These are phyloP conservation scores for Cyrtonyx montezumae DNA, from an alignment of 2,113 vertebrate species.

Conservation along the genomic window DNA sequence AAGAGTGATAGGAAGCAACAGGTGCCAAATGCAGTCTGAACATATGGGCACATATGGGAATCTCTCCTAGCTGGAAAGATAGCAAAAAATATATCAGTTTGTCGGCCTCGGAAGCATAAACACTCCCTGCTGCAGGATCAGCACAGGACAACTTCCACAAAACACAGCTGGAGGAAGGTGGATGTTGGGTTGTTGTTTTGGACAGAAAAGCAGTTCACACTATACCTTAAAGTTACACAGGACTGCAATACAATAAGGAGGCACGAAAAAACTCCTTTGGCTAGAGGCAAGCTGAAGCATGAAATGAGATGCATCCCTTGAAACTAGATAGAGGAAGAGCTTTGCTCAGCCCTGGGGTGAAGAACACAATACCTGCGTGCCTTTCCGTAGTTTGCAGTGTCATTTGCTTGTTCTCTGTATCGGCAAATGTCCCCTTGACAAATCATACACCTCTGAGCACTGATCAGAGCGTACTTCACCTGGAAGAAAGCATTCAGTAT, in stretches of 20 bases:
- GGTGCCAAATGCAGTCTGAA: not conserved
- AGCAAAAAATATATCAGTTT: not conserved
- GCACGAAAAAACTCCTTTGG: not conserved
- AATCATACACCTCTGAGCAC: slow-evolving; percentile 97
- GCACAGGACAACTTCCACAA: not conserved
- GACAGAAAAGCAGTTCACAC: not conserved
- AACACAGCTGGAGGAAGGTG: not conserved
- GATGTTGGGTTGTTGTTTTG: not conserved
- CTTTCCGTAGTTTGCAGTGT: slow-evolving; percentile 96
- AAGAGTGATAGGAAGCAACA: not conserved
- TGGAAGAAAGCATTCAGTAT: slow-evolving; percentile 63
- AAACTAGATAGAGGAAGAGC: not conserved
- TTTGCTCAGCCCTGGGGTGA: not conserved
- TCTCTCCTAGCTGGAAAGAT: not conserved
- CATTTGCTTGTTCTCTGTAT: slow-evolving; percentile 95
- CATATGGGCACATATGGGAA: rapidly evolving
- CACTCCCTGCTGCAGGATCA: not conserved
- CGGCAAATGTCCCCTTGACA: slow-evolving; percentile 97
- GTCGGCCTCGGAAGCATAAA: not conserved
- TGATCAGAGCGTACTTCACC: slow-evolving; percentile 99
- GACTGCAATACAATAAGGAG: not conserved
- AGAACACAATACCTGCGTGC: slow-evolving; percentile 89
- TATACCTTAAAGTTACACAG: not conserved
- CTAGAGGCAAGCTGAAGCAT: not conserved
- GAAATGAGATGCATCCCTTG: not conserved